A percentile compares a stretch with the other conserved stretches of the same genome.
These are phyloP conservation scores for Ganaspis sp. DNA, from an alignment of 1,140 invertebrate species.

Conservation along the genomic window DNA sequence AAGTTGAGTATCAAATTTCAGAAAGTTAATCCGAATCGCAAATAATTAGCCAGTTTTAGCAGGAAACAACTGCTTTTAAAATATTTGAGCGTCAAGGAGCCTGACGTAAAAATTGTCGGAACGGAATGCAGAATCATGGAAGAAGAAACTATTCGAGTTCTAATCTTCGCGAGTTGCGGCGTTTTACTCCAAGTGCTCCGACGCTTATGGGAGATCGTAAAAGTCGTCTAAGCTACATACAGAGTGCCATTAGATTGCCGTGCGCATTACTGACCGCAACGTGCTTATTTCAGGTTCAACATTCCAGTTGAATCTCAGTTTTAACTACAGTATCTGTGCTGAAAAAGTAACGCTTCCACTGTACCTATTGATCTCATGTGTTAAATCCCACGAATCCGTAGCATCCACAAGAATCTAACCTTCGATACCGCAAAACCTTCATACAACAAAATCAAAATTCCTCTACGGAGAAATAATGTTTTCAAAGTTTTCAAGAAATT, in stretches of 20 bases:
- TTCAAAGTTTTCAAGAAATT: too few relatives aligned
- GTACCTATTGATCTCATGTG: background rate
- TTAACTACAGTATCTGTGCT: background rate
- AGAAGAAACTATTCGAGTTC: constrained; percentile 4
- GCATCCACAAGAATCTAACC: too few relatives aligned
- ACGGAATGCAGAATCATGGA: constrained; percentile 2
- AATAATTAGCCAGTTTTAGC: background rate
- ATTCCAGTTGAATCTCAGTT: constrained; percentile 1
- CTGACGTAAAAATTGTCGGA: background rate
- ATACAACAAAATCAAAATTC: too few relatives aligned
- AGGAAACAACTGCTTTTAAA: background rate
- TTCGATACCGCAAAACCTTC: too few relatives aligned
- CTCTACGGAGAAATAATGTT: too few relatives aligned
- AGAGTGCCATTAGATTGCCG: constrained; percentile 12
- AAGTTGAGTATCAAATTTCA: too few relatives aligned
- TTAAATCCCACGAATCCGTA: too few relatives aligned
- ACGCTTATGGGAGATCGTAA: constrained; percentile 7
- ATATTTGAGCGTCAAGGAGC: background rate
- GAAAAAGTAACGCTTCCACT: background rate
- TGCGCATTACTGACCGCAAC: constrained; percentile 6
- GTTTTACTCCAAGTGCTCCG: background rate
- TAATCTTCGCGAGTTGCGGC: background rate
- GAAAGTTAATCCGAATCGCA: background rate
- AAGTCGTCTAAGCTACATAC: constrained; percentile 13
- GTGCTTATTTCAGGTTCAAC: constrained; percentile 9